Base-by-base conservation (phyloP, 1,140 invertebrate species). In the Ceratoteleas bidentatus region DNA sequence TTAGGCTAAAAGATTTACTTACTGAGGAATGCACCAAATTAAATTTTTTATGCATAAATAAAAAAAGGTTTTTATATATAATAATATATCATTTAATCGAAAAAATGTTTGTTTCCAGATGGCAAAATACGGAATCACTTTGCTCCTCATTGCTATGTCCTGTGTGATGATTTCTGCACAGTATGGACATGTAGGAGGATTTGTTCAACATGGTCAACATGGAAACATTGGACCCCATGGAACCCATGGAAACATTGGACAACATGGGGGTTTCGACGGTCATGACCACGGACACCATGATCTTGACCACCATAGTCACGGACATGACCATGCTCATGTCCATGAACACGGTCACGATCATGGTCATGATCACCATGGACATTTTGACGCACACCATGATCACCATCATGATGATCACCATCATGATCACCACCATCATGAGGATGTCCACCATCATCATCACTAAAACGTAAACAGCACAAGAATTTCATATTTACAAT, bases 121-220 rank as follows among this genome's bases (percentile, higher is more conserved):
- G 54, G 7, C 34, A 5, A 57, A 57, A 43, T 57, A 57, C 54
- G 54, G 54, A 40, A 16, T 57, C 1, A 9, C 14, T 8, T 40
- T 57, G 6, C 36, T 57, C 13, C 9, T 57, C 0, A 16, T 57
- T 3, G 54, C 54, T 6, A 11, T 57, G 13, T 43, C 36, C 8
- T 57, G 54, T 57, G 54, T 33, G 9, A 57, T 57, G 34, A 24
- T 43, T 16, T 57, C 54, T 9, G 36, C 54, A 24, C 34, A 57
- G 34, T 57, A 40, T 40, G 34, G 53, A 34, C 11, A 54, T 34
- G 0, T 57, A 16, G 54, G 54, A 57, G 43, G 43, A 45, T 45
- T 45, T 11, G 43, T 7, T 10, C 43, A 8, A 45, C 14, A 16
- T 11, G 36, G 10, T 0, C 7, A 4, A 56, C 53, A 56, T n/a